Conservation (phyloP, 2,888 invertebrate species). For the Platypus cylindrus region DNA sequence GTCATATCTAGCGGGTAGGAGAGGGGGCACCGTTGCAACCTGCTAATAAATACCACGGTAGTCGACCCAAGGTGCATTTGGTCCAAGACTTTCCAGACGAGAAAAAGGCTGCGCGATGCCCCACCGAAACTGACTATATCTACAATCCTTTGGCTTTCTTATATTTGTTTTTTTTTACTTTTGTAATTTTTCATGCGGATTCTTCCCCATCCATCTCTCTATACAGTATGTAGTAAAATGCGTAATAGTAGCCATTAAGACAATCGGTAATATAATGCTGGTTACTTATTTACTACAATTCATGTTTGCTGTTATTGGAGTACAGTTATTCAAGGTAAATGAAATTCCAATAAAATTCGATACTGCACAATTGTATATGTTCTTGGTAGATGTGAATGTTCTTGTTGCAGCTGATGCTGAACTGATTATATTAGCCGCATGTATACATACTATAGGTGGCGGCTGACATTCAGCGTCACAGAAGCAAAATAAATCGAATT, state of each 20-base stretch:
- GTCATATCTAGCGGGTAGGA: slow-evolving; percentile 37
- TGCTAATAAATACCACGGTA: too few species aligned
- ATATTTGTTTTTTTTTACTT: slow-evolving; percentile 25
- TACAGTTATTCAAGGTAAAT: slow-evolving; percentile 99
- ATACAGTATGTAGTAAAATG: slow-evolving; percentile 98
- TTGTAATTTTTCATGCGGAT: slow-evolving; percentile 32
- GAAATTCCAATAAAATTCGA: too few species aligned
- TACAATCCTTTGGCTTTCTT: not conserved
- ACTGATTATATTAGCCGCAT: too few species aligned
- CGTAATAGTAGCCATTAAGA: slow-evolving; percentile 98
- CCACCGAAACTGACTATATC: slow-evolving; percentile 14
- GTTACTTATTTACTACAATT: slow-evolving; percentile 99
- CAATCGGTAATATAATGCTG: slow-evolving; percentile 99
- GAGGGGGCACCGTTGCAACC: slow-evolving; percentile 21
- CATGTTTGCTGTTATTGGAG: slow-evolving; percentile 99
- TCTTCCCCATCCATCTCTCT: too few species aligned
- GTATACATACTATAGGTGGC: too few species aligned
- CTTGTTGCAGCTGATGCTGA: slow-evolving; percentile 28
- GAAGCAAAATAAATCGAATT: slow-evolving; percentile 9
- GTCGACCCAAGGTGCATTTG: slow-evolving; percentile 35
- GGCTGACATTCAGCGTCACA: too few species aligned
- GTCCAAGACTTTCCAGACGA: slow-evolving; percentile 31
- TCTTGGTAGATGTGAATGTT: slow-evolving; percentile 29
- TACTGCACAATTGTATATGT: too few species aligned
- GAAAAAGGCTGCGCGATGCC: slow-evolving; percentile 28